A percentile compares a stretch with the other conserved stretches of the same genome.
Evolutionary conservation across 1,140 invertebrate species (phyloP).

Genomic region (Trichonephila inaurata): DNA sequence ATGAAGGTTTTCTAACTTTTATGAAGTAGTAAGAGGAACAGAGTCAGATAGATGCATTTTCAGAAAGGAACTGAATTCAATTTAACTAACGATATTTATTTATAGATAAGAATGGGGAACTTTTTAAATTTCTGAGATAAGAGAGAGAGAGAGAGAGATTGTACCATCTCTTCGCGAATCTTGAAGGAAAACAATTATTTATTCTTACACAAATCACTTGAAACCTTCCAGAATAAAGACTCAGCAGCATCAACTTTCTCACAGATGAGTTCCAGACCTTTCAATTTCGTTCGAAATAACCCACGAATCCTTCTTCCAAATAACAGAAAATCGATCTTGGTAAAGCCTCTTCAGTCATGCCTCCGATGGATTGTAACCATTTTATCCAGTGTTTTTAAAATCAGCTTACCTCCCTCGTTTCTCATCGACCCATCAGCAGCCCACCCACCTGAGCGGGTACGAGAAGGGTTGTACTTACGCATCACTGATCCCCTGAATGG

Average conservation of each 20-base stretch:
- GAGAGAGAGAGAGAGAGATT: no score
- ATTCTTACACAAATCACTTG: no score
- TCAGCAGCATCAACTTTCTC: neutral
- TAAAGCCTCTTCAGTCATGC: slow-evolving; percentile 6
- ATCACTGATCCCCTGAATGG: neutral
- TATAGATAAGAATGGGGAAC: no score
- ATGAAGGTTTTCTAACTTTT: no score
- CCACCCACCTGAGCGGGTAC: neutral
- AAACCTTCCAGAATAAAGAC: no score
- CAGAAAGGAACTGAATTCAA: no score
- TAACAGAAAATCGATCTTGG: slow-evolving; percentile 26
- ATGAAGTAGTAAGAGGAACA: no score
- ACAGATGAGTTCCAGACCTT: neutral
- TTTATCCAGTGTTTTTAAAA: slow-evolving; percentile 25
- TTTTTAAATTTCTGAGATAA: no score
- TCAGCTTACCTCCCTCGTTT: slow-evolving; percentile 9
- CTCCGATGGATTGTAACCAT: slow-evolving; percentile 3
- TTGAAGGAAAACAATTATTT: no score
- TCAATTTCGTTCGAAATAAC: neutral
- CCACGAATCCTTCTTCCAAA: neutral
- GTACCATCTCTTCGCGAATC: no score
- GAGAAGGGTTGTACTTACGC: slow-evolving; percentile 11
- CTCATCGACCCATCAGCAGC: neutral
- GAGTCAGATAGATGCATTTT: no score
- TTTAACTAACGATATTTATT: no score